Percentiles rank a stretch among this genome's conserved stretches.
These are phyloP conservation scores for Acridotheres tristis DNA, from an alignment of 2,797 vertebrate genomes.

Conservation along the genomic window DNA sequence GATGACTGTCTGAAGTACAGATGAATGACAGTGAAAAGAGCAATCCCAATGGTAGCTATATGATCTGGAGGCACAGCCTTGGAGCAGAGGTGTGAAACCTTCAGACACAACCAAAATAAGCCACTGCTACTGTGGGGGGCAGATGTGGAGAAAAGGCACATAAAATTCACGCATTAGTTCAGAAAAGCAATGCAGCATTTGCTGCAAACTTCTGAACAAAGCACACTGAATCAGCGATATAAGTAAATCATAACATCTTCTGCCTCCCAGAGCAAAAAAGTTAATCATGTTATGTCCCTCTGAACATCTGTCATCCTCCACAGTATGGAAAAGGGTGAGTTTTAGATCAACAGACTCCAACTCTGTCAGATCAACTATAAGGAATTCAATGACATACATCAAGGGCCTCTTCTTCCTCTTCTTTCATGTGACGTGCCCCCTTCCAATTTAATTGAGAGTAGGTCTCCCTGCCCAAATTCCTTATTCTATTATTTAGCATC, in stretches of 20 bases:
- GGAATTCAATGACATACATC: not conserved
- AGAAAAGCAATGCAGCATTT: slow-evolving; percentile 20
- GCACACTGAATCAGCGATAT: slow-evolving; percentile 8
- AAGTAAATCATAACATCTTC: slow-evolving; percentile 49
- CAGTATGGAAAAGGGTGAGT: not conserved
- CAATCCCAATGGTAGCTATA: slow-evolving; percentile 29
- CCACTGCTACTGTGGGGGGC: not conserved
- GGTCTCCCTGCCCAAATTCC: not conserved
- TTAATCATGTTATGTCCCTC: slow-evolving; percentile 21
- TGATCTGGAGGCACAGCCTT: slow-evolving; percentile 27
- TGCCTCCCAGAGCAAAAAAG: slow-evolving; percentile 19
- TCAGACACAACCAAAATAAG: slow-evolving; percentile 40
- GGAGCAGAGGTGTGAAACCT: slow-evolving; percentile 34
- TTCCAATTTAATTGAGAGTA: not conserved
- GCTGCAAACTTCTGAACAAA: slow-evolving; percentile 43
- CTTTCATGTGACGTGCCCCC: not conserved
- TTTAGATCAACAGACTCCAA: slow-evolving; percentile 18
- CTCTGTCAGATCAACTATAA: not conserved
- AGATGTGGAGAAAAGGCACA: not conserved
- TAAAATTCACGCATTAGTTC: slow-evolving; percentile 11
- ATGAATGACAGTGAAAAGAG: slow-evolving; percentile 40
- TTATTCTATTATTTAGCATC: not conserved
- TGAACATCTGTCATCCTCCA: slow-evolving; percentile 45
- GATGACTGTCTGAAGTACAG: slow-evolving; percentile 40
- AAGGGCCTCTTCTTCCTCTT: not conserved